Conservation (phyloP, 2,888 invertebrate species). For the Linnaemya vulpina region DNA sequence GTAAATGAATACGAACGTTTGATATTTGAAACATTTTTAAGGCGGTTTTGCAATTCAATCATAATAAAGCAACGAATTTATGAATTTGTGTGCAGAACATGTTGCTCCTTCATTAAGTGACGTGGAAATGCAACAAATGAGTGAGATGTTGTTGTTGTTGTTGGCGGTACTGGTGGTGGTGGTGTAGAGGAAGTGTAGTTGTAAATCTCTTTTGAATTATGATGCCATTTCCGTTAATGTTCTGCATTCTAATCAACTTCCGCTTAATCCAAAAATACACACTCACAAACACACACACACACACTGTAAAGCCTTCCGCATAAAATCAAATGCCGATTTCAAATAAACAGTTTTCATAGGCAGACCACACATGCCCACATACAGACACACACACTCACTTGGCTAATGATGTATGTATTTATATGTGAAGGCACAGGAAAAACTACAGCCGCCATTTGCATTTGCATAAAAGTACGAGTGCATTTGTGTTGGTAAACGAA, state of each 20-base stretch:
- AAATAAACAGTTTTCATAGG: conserved; percentile 41
- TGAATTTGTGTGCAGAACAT: background rate
- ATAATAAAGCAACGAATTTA: conserved; percentile 1
- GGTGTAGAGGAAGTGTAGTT: conserved; percentile 37
- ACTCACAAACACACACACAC: background rate
- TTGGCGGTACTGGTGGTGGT: background rate
- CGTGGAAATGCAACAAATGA: conserved; percentile 43
- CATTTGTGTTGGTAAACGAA: background rate
- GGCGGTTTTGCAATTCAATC: background rate
- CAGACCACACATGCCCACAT: background rate
- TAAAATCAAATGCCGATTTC: conserved; percentile 50
- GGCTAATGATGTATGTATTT: conserved; percentile 1
- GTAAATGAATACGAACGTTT: conserved; percentile 3
- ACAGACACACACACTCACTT: background rate
- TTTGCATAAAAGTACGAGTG: conserved; percentile 30
- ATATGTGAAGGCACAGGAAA: background rate
- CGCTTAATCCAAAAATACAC: conserved; percentile 61
- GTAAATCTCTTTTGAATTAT: conserved; percentile 66
- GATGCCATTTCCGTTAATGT: conserved; percentile 76
- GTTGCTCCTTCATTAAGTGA: conserved; percentile 27
- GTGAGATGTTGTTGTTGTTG: background rate
- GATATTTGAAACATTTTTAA: conserved; percentile 46
- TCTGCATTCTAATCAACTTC: conserved; percentile 80
- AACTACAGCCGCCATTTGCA: conserved; percentile 36
- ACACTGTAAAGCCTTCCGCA: background rate